A percentile compares a stretch with the other conserved stretches of the same genome.
These are phyloP conservation scores for Nymphicus hollandicus DNA, from an alignment of 2,113 vertebrate genomes.

Conservation along the genomic window DNA sequence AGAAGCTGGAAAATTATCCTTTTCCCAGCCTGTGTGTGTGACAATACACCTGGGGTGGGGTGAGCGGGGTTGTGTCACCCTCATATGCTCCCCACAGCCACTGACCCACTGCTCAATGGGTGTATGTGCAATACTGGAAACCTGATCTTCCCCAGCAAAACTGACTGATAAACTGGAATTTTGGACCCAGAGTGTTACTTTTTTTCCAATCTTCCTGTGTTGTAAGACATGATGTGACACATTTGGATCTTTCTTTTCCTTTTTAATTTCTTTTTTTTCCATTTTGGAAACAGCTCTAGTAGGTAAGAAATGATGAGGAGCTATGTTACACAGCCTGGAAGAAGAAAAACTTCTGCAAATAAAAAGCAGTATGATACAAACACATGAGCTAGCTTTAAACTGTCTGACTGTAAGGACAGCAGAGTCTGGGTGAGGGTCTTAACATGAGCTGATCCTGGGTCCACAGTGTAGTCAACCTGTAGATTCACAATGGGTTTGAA, in stretches of 20 bases:
- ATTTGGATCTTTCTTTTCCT: background rate
- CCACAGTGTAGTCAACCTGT: rapidly evolving
- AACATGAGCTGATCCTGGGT: rapidly evolving
- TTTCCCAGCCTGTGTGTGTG: background rate
- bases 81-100: rapidly evolving
- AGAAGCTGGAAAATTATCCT: background rate
- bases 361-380: background rate
- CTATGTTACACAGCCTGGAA: background rate
- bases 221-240: background rate
- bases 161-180: background rate
- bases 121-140: background rate
- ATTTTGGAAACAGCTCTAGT: background rate
- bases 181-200: background rate
- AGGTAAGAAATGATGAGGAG: background rate
- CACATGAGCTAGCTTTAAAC: rapidly evolving
- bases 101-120: background rate
- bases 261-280: background rate
- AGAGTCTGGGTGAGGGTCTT: background rate
- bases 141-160: background rate
- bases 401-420: background rate
- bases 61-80: background rate
- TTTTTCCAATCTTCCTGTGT: background rate
- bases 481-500: background rate
- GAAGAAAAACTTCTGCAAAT: background rate
- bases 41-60: background rate